Base-by-base conservation (phyloP, 1,140 invertebrate genomes). In the Nasonia giraulti region DNA sequence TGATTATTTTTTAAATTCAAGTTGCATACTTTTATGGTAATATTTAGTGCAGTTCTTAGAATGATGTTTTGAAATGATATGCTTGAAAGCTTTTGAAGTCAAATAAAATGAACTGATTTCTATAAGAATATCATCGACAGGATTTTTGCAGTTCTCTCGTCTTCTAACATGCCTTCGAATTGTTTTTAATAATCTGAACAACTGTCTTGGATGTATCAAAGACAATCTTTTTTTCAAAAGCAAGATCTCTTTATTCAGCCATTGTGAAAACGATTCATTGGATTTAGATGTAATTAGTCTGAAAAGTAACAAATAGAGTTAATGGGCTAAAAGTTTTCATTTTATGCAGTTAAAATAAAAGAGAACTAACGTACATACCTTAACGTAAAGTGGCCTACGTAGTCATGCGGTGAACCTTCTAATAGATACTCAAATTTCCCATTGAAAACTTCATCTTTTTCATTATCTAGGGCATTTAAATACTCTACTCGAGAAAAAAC, bases 341-440 rank as follows among this genome's bases (percentile, higher is more conserved):
- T 81, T 81, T 10, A 73, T 73, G 12, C n/a, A 27, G 73, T 33
- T 40, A 69, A 55, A 71, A 76, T 47, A 93, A 82, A 27, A 93
- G 82, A 87, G 91, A 91, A 88, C 4, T 93, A 93, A 37, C 88
- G 85, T n/a, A 37, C 88, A 84, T n/a, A 92, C 91, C 94, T 93
- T n/a, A 95, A 88, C 85, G 92, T 91, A 88, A 94, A 95, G 87
- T 95, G 94, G 80, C 94, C 94, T 76, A 94, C 91, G 84, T 92
- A 93, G 86, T 95, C 94, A 78, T 94, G 93, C 17, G 90, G 75
- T 78, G 94, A 94, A 87, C 93, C 94, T 89, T 95, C 94, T n/a
- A 95, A 87, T 76, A 95, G 90, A 91, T 94, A 95, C 90, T 95
- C 93, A 86, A 92, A 90, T 79, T 92, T 91, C 11, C 91, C 91